Evolutionary conservation across 2,888 invertebrate genomes (phyloP).

Genomic region (Clivina fossor): DNA sequence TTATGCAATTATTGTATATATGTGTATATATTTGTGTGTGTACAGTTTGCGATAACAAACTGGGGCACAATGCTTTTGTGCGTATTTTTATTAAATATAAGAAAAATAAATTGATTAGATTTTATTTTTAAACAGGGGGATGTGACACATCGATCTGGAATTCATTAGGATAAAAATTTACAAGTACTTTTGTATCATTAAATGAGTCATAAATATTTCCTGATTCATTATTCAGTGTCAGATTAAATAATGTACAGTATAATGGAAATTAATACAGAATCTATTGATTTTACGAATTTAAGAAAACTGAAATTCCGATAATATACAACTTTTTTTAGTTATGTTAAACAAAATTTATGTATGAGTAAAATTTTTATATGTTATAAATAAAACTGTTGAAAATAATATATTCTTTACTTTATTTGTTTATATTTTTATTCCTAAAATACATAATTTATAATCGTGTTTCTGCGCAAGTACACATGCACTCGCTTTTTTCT

Average conservation of each 20-base stretch:
- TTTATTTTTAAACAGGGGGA: no score
- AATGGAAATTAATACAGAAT: neutral
- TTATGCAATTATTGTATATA: slow-evolving; percentile 19
- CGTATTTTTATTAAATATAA: neutral
- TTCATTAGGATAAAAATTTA: no score
- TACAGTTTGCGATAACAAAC: slow-evolving; percentile 20
- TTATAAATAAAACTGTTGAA: neutral
- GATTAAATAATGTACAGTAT: neutral
- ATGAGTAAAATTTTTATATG: no score
- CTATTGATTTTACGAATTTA: neutral
- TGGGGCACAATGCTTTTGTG: neutral
- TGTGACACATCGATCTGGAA: no score
- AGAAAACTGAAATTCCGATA: neutral
- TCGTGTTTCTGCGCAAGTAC: slow-evolving; percentile 23
- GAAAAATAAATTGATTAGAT: neutral
- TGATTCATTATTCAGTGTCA: no score
- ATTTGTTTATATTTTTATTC: neutral
- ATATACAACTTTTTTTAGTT: no score
- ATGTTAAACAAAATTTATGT: no score
- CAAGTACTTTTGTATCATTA: no score
- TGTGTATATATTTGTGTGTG: slow-evolving; percentile 19
- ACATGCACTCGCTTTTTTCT: slow-evolving; percentile 24
- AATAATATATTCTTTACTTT: neutral
- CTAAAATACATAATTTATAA: neutral
- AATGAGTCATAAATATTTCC: no score